Base-by-base conservation (phyloP, 2,888 invertebrate species). In the Neoascia interrupta region DNA sequence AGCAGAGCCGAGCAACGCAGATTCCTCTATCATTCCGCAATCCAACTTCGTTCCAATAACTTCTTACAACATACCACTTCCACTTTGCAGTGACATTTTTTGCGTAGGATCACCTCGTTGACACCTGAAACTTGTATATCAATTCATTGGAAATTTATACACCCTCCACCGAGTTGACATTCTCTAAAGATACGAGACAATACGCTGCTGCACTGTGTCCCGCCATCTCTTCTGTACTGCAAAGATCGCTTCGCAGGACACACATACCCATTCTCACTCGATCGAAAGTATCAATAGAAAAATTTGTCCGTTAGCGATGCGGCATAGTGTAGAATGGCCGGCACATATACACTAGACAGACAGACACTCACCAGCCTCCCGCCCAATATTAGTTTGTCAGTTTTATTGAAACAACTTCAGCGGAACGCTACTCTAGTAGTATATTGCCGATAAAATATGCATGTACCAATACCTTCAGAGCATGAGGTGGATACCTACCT, bases 391-490 rank as follows among this genome's bases (percentile, higher is more conserved):
- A 63, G 66, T 68, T 80, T 80, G 80, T 80, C 80, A 69, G 80
- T 74, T 80, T 74, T 80, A 80, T 80, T 80, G 80, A 63, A 74
- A 74, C 79, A 80, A 69, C 80, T 74, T 74, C 60, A 11, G 69
- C 23, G 69, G 63, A 63, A 80, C 56, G 80, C 80, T 80, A 80
- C 80, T 69, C 80, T 74, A 80, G 80, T 80, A 80, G 80, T 80
- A 80, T 74, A 58, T 80, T 74, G n/a, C 56, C 63, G 80, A 80
- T 80, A 80, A 80, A 80, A 80, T 80, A 80, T 80, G 61, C 80
- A 80, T 58, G 74, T 73, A 51, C 31, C 39, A n/a, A n/a, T 21
- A 21, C 13, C 28, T 26, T n/a, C 26, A 3, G 19, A 37, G 28
- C n/a, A 49, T n/a, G n/a, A n/a, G n/a, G n/a, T n/a, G n/a, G 60